A percentile compares a stretch with the other conserved stretches of the same genome.
Evolutionary conservation across 1,140 invertebrate genomes (phyloP).

Genomic region (Mactra quadrangularis): DNA sequence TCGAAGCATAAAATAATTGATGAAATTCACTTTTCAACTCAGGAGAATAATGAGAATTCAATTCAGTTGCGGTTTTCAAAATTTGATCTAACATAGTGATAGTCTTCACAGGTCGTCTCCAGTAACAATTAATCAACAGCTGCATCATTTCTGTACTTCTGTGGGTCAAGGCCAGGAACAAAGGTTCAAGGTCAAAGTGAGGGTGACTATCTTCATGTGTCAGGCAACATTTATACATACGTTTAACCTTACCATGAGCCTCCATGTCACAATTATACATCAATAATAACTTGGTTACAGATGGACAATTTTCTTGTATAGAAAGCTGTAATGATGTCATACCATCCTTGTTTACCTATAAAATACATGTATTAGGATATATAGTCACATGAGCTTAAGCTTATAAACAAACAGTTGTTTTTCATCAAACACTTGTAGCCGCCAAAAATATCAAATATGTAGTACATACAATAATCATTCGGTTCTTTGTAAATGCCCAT

Average conservation of each 20-base stretch:
- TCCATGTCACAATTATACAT: slow-evolving; percentile 79
- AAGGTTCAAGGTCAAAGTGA: slow-evolving; percentile 80
- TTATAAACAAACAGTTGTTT: not conserved
- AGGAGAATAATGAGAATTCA: slow-evolving; percentile 68
- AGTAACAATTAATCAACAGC: slow-evolving; percentile 76
- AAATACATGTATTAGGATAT: slow-evolving; percentile 55
- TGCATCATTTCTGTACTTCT: slow-evolving; percentile 77
- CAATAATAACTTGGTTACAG: slow-evolving; percentile 73
- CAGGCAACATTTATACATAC: slow-evolving; percentile 76
- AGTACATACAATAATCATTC: no score
- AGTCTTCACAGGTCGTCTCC: slow-evolving; percentile 62
- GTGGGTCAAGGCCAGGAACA: slow-evolving; percentile 80
- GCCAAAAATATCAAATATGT: slow-evolving; percentile 1
- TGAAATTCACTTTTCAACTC: slow-evolving; percentile 70
- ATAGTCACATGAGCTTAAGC: not conserved
- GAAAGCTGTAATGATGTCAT: slow-evolving; percentile 78
- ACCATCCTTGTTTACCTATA: slow-evolving; percentile 78
- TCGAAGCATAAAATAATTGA: slow-evolving; percentile 4
- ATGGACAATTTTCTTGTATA: slow-evolving; percentile 72
- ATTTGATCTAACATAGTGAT: slow-evolving; percentile 71
- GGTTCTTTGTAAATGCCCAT: no score
- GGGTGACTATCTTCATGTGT: slow-evolving; percentile 80
- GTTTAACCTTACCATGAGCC: slow-evolving; percentile 71
- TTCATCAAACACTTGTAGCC: not conserved
- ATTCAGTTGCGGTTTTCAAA: slow-evolving; percentile 66